Evolutionary conservation across 2,888 invertebrate species (phyloP).

Genomic region (Alloplasta piceator): DNA sequence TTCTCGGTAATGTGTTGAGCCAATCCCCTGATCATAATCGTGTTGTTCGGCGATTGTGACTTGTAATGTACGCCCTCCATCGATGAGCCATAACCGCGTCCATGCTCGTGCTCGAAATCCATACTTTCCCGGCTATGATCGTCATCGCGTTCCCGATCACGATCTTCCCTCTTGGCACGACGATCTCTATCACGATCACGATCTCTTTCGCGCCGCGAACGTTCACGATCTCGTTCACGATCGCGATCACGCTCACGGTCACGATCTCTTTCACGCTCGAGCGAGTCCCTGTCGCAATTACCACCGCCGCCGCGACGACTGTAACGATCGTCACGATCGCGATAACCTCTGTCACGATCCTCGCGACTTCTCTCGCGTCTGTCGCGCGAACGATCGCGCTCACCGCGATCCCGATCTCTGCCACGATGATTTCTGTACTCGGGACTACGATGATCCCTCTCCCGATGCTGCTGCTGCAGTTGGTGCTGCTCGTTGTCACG

Average conservation of each 20-base stretch:
- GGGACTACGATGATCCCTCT: slow-evolving; percentile 77
- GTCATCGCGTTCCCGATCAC: slow-evolving; percentile 80
- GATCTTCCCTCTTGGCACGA: slow-evolving; percentile 71
- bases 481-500: slow-evolving; percentile 70
- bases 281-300: slow-evolving; percentile 67
- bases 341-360: slow-evolving; percentile 78
- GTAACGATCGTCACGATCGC: slow-evolving; percentile 77
- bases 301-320: slow-evolving; percentile 66
- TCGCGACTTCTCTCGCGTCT: slow-evolving; percentile 78
- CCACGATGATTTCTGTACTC: slow-evolving; percentile 78
- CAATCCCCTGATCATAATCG: slow-evolving; percentile 90
- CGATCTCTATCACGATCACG: slow-evolving; percentile 77
- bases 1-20: slow-evolving; percentile 91
- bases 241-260: slow-evolving; percentile 77
- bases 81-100: slow-evolving; percentile 78
- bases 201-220: slow-evolving; percentile 78
- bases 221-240: slow-evolving; percentile 76
- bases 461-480: slow-evolving; percentile 66
- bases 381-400: slow-evolving; percentile 75
- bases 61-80: slow-evolving; percentile 85
- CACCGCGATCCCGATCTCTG: slow-evolving; percentile 65
- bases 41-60: slow-evolving; percentile 87
- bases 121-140: slow-evolving; percentile 80
- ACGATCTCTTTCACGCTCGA: slow-evolving; percentile 79
- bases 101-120: slow-evolving; percentile 81